These are phyloP conservation scores for Macrophya alboannulata DNA, from an alignment of 2,888 invertebrate genomes.

Conservation along the genomic window DNA sequence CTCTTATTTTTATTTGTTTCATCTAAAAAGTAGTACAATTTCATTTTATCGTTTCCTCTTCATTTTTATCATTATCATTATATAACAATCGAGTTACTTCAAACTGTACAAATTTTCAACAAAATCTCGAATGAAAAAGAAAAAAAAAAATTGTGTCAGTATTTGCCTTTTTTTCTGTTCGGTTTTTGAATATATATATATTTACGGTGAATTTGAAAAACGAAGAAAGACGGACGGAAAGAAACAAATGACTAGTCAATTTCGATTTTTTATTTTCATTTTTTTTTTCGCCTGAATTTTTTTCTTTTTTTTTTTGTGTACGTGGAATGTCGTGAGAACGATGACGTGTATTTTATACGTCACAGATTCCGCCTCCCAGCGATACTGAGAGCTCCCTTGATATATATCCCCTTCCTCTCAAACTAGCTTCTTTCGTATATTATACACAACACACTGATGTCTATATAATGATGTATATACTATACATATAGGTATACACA, in stretches of 20 bases:
- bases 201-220: neutral
- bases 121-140: neutral
- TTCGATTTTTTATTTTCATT: neutral
- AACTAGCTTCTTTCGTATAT: neutral
- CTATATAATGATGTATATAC: neutral
- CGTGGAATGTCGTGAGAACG: neutral
- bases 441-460: no score
- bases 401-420: neutral
- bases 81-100: no score
- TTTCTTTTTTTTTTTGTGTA: neutral
- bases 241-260: neutral
- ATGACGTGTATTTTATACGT: neutral
- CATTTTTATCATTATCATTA: neutral
- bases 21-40: no score
- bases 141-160: no score
- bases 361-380: neutral
- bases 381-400: neutral
- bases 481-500: neutral
- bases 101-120: neutral
- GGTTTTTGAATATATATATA: neutral
- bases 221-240: neutral
- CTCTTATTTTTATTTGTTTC: neutral
- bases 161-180: no score
- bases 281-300: neutral
- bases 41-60: neutral